Conservation (phyloP, 2,113 vertebrate species). For the Mormyrus iriodes region DNA sequence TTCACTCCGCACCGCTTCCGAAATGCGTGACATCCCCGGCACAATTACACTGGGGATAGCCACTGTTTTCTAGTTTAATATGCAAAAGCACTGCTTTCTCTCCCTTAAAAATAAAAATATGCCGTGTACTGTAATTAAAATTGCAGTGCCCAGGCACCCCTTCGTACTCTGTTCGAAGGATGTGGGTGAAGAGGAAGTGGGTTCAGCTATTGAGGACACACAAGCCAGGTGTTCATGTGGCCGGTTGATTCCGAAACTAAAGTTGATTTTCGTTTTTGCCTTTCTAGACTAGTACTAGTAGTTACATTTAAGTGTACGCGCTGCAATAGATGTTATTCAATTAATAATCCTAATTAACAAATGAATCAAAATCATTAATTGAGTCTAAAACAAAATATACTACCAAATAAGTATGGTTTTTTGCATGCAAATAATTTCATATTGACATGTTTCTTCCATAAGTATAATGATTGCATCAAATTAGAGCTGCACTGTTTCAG, state of each 20-base stretch:
- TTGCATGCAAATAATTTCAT: neutral
- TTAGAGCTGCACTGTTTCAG: neutral
- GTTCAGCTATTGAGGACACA: constrained; percentile 41
- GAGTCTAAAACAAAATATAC: neutral
- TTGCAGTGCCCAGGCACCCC: constrained; percentile 19
- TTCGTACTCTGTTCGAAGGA: constrained; percentile 36
- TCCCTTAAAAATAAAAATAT: neutral
- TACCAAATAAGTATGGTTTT: neutral
- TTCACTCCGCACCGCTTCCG: neutral
- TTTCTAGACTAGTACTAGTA: constrained; percentile 32
- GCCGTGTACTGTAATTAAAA: neutral
- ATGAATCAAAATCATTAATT: neutral
- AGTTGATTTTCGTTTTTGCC: constrained; percentile 20
- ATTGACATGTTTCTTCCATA: neutral
- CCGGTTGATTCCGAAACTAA: constrained; percentile 42
- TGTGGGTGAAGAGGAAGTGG: constrained; percentile 47
- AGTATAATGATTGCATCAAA: neutral
- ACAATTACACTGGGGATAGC: neutral
- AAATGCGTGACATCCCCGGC: neutral
- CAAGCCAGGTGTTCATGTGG: constrained; percentile 53
- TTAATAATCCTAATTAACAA: neutral
- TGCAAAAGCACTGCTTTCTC: neutral
- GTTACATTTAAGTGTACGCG: neutral
- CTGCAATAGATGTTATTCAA: neutral
- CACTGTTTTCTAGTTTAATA: neutral